Conservation (phyloP, 1,140 invertebrate species). For the Cotesia typhae region DNA sequence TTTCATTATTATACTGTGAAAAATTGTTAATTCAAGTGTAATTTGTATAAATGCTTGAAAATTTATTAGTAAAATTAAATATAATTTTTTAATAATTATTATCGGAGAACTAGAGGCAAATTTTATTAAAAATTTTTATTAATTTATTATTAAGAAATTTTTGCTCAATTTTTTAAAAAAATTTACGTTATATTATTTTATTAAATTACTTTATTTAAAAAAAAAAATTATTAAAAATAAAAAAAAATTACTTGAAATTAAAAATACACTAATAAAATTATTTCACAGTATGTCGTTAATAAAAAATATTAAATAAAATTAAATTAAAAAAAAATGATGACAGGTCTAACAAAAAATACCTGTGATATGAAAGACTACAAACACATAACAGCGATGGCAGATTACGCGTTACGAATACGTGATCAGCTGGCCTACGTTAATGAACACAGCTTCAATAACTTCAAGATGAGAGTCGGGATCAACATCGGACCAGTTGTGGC, state of each 20-base stretch:
- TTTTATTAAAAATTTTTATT: no score
- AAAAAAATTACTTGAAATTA: no score
- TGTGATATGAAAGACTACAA: constrained; percentile 79
- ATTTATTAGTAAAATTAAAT: no score
- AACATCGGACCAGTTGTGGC: constrained; percentile 95
- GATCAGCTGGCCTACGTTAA: constrained; percentile 91
- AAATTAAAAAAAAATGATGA: constrained; percentile 32
- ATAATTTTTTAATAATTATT: no score
- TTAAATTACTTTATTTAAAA: no score
- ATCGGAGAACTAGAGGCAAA: no score
- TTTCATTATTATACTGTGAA: background rate
- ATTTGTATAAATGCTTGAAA: constrained; percentile 8
- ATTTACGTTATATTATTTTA: no score
- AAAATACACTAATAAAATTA: no score
- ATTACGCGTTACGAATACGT: constrained; percentile 86
- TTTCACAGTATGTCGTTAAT: background rate
- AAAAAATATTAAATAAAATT: constrained; percentile 20
- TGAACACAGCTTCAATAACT: constrained; percentile 97
- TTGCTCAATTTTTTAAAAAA: no score
- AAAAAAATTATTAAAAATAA: no score
- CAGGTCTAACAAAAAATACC: constrained; percentile 80
- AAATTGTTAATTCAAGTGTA: constrained; percentile 11
- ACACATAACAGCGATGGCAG: constrained; percentile 89
- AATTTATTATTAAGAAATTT: no score
- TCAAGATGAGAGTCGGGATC: constrained; percentile 92